Evolutionary conservation across 2,113 vertebrate genomes (phyloP), one percentile per base, ranked within the genome.

Genomic region (Ammodytes marinus): DNA sequence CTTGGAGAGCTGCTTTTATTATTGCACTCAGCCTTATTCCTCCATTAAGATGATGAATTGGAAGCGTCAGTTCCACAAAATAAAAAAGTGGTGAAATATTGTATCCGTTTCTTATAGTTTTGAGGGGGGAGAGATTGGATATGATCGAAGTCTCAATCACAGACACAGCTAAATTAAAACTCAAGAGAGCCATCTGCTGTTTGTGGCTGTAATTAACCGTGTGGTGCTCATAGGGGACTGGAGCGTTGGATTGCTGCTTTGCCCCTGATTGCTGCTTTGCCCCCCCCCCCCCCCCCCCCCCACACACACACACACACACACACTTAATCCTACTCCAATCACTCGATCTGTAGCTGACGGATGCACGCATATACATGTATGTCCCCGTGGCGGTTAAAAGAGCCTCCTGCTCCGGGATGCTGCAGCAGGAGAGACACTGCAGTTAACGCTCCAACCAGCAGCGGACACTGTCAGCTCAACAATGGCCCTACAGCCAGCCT

Each of bases 171-270:
- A 81, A 89, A 96, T 94, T 93, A 94, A 98, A 97, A 98, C 96
- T 97, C 98, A 96, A 99, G 96, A 97, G 98, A 96, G 98, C 98
- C 98, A 98, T 98, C 98, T 99, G 96, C 97, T 96, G 98, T 97
- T 95, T 95, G 96, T 96, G 93, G 46, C 82, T 92, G 95, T 94
- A 96, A 97, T 97, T 93, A 96, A 95, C 94, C 87, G 89, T 78
- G 49, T 63, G 75, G 77, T 27, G 61, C 74, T 69, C 79, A 72
- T 8, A 12, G 59, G 82, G 77, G 63, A 74, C 61, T 15, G 74
- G 19, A 61, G 54, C 8, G 63, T 2, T 46, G 17, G 27, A 15
- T 55, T 59, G 37, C 13, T 59, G 37, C 13, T 1, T 52, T 4
- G 13, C 27, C 5, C 63, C 13, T 27, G 27, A 15, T 55, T 59